Base-by-base conservation (phyloP, 2,888 invertebrate genomes). In the Dorcus hopei region DNA sequence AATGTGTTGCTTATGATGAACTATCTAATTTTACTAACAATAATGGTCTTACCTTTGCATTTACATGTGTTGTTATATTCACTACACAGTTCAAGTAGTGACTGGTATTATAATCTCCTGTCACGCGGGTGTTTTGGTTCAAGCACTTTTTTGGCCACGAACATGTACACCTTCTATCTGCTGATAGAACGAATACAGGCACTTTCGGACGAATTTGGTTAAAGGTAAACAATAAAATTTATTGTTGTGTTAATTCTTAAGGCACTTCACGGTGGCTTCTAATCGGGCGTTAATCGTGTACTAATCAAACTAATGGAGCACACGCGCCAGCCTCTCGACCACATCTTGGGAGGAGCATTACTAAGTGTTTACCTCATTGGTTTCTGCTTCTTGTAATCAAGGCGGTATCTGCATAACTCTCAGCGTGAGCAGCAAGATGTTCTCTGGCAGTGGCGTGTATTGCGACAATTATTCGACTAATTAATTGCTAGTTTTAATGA, bases 291-390 rank as follows among this genome's bases (percentile, higher is more conserved):
- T 65, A 66, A 66, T 64, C 59, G 58, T 48, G 55, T 42, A 65
- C 65, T 66, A 66, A 65, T 66, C 61, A 58, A 59, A 41, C 61
- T 48, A 59, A 59, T 59, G 52, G 54, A 52, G 50, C 58, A 54
- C 63, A 65, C 65, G 65, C 65, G 64, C 63, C 65, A 54, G 61
- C 65, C 64, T 65, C 60, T 62, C 57, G 52, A 58, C 54, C 53
- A 52, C 52, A 54, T 52, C 59, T 57, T 65, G 67, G 68, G 69
- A 69, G 69, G 69, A 69, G 69, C 65, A 55, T 58, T 60, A 60
- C 57, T 52, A 51, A 52, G 60, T 65, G 62, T 65, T 67, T 65
- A 61, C 62, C 64, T 67, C 68, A 67, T 67, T 68, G 69, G 69
- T 59, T 63, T 69, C 66, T 62, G 66, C 62, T 67, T 68, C 64